Evolutionary conservation across 1,140 invertebrate genomes (phyloP).

Genomic region (Stenopsyche tienmushanensis): DNA sequence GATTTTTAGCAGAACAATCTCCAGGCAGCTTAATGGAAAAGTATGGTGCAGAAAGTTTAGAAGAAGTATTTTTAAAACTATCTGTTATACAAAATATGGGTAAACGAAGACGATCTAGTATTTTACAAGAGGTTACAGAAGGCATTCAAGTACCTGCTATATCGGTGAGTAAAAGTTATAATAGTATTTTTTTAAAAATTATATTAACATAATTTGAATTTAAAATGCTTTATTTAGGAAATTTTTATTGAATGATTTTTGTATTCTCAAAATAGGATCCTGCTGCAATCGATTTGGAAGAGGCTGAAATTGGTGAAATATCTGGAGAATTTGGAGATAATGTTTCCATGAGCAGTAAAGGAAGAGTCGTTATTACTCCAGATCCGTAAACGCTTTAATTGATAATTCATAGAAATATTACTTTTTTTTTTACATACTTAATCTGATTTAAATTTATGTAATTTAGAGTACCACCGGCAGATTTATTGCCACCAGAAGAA

Average conservation of each 20-base stretch:
- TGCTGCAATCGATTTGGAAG: constrained; percentile 61
- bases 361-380: constrained; percentile 58
- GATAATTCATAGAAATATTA: not conserved
- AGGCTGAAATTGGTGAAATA: constrained; percentile 70
- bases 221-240: too few species aligned
- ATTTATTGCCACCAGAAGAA: constrained; percentile 63
- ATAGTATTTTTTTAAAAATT: not conserved
- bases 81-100: constrained; percentile 80
- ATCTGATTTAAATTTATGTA: not conserved
- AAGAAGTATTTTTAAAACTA: constrained; percentile 91
- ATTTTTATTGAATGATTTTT: constrained; percentile 14
- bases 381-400: constrained; percentile 43
- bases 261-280: constrained; percentile 53
- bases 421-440: constrained; percentile 5
- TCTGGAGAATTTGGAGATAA: constrained; percentile 85
- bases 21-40: constrained; percentile 76
- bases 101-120: constrained; percentile 73
- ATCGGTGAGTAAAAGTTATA: constrained; percentile 49
- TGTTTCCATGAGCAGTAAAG: constrained; percentile 70
- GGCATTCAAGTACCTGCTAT: constrained; percentile 61
- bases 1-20: constrained; percentile 87
- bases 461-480: constrained; percentile 46
- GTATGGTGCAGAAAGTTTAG: constrained; percentile 77
- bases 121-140: constrained; percentile 70
- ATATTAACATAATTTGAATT: constrained; percentile 6